These are phyloP conservation scores for Zelleria hepariella DNA, from an alignment of 2,888 invertebrate genomes.

Conservation along the genomic window DNA sequence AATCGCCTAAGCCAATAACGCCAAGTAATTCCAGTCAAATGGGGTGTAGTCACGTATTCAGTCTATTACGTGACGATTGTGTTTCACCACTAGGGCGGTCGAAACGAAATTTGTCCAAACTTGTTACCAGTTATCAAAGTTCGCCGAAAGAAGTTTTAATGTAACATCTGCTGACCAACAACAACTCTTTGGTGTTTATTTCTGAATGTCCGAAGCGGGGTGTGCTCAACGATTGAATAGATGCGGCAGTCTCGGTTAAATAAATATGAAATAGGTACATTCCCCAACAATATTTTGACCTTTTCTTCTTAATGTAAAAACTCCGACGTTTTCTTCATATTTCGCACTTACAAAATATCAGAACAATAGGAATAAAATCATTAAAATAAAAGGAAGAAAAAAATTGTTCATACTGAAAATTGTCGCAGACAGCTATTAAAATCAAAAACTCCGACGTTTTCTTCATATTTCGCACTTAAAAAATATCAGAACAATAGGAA, in stretches of 20 bases:
- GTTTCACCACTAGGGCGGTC: not conserved
- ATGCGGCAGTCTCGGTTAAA: not conserved
- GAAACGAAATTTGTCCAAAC: slow-evolving; percentile 5
- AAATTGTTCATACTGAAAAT: no score
- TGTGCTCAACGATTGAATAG: not conserved
- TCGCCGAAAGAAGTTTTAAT: slow-evolving; percentile 5
- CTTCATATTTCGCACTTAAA: no score
- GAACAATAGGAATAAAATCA: no score
- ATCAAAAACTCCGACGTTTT: no score
- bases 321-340: no score
- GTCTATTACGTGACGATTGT: not conserved
- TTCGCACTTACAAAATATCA: no score
- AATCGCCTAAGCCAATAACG: not conserved
- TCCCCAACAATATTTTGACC: no score
- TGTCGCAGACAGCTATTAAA: no score
- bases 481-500: no score
- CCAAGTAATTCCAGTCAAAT: not conserved
- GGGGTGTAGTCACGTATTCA: not conserved
- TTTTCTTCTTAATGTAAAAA: no score
- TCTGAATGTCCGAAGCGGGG: not conserved
- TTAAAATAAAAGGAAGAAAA: no score
- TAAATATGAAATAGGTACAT: not conserved
- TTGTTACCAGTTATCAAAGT: slow-evolving; percentile 6
- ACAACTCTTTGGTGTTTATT: not conserved
- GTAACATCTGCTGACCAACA: slow-evolving; percentile 7